Evolutionary conservation across 2,113 vertebrate genomes (phyloP).

Genomic region (Labeo catla): DNA sequence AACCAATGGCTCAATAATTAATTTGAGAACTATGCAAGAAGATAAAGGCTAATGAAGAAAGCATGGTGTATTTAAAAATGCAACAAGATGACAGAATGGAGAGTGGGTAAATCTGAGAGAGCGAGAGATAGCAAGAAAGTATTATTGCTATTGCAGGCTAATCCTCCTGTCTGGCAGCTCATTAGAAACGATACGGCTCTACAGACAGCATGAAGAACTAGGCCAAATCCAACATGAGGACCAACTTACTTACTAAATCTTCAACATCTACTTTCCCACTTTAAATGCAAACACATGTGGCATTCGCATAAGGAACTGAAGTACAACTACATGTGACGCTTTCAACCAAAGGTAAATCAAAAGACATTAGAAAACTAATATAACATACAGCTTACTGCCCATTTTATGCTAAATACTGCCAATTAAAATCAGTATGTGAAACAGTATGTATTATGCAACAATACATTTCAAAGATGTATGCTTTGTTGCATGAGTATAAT

Average conservation of each 20-base stretch:
- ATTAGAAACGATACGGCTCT: conserved; percentile 52
- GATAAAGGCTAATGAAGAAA: not conserved
- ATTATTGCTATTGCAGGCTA: conserved; percentile 11
- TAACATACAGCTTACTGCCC: not conserved
- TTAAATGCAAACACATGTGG: conserved; percentile 19
- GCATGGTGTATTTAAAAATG: not conserved
- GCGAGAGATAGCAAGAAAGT: not conserved
- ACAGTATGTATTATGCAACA: not conserved
- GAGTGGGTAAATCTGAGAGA: not conserved
- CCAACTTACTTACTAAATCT: not conserved
- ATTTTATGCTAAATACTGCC: not conserved
- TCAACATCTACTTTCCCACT: conserved; percentile 9
- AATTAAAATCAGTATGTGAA: not conserved
- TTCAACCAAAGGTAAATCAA: not conserved
- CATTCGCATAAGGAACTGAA: not conserved
- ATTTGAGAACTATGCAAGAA: conserved; percentile 22
- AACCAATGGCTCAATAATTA: conserved; percentile 56
- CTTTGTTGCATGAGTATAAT: not conserved
- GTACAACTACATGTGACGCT: not conserved
- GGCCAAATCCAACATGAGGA: conserved; percentile 8
- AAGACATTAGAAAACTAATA: not conserved
- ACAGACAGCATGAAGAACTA: not conserved
- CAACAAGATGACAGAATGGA: not conserved
- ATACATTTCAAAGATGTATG: not conserved
- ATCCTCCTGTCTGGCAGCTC: conserved; percentile 48